phyloP scores from a whole-genome alignment of 2,797 vertebrate genomes.

The Anguilla megastoma region DNA sequence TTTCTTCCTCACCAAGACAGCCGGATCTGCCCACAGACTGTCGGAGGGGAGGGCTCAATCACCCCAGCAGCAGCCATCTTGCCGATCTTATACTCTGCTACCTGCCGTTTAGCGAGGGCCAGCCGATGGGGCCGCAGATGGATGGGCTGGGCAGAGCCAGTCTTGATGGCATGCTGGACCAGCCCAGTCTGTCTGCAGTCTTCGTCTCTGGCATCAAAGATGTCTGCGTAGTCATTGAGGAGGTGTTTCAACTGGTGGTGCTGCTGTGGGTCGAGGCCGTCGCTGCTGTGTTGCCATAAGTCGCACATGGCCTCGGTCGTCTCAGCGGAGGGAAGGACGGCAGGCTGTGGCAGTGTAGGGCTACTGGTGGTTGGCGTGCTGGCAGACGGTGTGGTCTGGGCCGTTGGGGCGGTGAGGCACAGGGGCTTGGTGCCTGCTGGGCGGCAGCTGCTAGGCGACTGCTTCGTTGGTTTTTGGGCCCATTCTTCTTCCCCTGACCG shows the following conservation, averaged over 20 bases:
- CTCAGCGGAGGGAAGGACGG: slow-evolving; percentile 15
- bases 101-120: slow-evolving; percentile 2
- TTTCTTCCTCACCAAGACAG: neutral
- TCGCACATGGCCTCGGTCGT: no score
- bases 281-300: no score
- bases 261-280: no score
- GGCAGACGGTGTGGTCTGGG: no score
- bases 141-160: neutral
- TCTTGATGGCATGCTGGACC: slow-evolving; percentile 5
- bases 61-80: neutral
- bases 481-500: neutral
- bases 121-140: neutral
- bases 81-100: neutral
- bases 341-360: no score
- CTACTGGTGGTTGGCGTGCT: no score
- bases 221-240: no score
- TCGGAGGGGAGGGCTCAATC: slow-evolving; percentile 11
- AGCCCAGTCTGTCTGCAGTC: slow-evolving; percentile 9
- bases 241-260: no score
- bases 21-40: neutral
- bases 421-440: no score
- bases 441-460: no score
- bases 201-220: slow-evolving; percentile 14
- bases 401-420: no score
- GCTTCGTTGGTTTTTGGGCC: no score